Evolutionary conservation across 2,113 vertebrate species (phyloP).

Genomic region (Cairina moschata): DNA sequence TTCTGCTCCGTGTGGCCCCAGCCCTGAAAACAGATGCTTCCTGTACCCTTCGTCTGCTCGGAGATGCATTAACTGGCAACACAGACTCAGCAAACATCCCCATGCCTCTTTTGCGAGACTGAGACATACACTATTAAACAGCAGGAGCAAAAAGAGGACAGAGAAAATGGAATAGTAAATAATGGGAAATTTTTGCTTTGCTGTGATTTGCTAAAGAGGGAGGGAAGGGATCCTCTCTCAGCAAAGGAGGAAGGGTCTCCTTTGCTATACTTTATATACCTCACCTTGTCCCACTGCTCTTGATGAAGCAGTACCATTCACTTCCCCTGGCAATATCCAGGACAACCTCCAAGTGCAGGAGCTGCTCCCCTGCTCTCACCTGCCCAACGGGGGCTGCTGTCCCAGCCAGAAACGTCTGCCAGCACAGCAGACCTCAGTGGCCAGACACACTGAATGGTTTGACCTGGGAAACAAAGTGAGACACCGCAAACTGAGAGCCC

Average conservation of each 20-base stretch:
- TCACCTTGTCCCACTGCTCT: not conserved
- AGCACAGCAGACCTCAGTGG: not conserved
- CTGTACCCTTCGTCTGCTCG: not conserved
- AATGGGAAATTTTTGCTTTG: not conserved
- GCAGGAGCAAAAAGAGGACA: not conserved
- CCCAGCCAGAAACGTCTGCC: not conserved
- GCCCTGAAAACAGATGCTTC: not conserved
- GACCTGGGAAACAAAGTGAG: not conserved
- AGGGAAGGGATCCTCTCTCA: not conserved
- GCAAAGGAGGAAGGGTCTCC: not conserved
- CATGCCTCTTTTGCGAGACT: not conserved
- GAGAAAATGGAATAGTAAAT: not conserved
- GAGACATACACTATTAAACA: not conserved
- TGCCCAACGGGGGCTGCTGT: not conserved
- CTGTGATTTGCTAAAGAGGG: not conserved
- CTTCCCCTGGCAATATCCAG: not conserved
- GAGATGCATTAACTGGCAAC: rapidly evolving
- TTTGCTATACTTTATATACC: rapidly evolving
- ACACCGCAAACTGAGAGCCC: not conserved
- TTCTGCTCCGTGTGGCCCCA: not conserved
- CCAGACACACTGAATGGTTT: rapidly evolving
- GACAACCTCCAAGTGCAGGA: not conserved
- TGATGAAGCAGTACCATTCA: not conserved
- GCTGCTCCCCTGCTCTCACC: not conserved
- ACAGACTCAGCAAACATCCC: not conserved